A percentile compares a stretch with the other conserved stretches of the same genome.
phyloP scores from a whole-genome alignment of 2,113 vertebrate species.

The Plectropomus leopardus region DNA sequence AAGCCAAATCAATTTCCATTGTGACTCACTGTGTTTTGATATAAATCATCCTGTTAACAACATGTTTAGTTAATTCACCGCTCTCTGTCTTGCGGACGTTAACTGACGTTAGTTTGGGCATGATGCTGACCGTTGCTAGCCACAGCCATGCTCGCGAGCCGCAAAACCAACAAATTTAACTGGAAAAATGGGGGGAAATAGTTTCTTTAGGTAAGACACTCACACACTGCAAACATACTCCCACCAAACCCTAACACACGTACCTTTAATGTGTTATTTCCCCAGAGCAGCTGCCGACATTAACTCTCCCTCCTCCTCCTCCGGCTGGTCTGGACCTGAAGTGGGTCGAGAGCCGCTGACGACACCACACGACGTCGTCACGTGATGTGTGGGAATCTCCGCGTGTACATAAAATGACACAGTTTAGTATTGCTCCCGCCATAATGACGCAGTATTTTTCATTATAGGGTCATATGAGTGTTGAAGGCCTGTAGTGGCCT shows the following conservation, averaged over 20 bases:
- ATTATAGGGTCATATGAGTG: background rate
- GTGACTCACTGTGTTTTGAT: rapidly evolving
- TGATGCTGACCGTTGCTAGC: conserved; percentile 7
- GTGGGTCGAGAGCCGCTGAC: conserved; percentile 37
- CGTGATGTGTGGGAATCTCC: conserved; percentile 55
- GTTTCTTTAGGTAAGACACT: background rate
- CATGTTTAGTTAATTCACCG: background rate
- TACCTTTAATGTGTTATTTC: conserved; percentile 47
- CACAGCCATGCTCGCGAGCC: background rate
- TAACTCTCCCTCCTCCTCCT: conserved; percentile 10
- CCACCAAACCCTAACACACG: background rate
- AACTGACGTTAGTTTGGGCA: background rate
- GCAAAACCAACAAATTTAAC: background rate
- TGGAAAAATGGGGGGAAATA: background rate
- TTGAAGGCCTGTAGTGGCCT: background rate
- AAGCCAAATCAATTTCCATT: too few species aligned
- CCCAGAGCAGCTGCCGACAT: background rate
- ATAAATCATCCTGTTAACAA: rapidly evolving
- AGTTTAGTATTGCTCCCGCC: too few species aligned
- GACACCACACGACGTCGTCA: conserved; percentile 50
- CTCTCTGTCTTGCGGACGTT: background rate
- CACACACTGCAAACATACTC: rapidly evolving
- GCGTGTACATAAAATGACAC: background rate
- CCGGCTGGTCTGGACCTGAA: background rate
- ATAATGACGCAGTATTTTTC: conserved; percentile 14